Evolutionary conservation across 2,888 invertebrate species (phyloP), one percentile per base, ranked within the genome.

Genomic region (Trachelus iudaicus): DNA sequence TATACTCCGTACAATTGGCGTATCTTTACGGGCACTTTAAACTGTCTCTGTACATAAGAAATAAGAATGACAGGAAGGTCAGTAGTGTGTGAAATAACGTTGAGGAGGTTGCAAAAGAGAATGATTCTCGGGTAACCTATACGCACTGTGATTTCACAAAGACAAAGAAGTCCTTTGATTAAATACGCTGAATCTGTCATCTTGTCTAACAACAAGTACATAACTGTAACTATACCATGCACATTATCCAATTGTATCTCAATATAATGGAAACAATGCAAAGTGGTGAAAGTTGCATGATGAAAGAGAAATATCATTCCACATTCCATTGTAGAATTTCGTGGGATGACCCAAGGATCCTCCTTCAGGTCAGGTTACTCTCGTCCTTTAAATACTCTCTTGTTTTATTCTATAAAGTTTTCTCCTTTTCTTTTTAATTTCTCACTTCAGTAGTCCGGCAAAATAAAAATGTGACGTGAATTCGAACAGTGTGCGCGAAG

Each of bases 211-310:
- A 40, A 40, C 56, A 56, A 56, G 23, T 56, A 23, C 23, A 40
- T 23, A 9, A 40, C 40, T 15, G 9, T 56, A 56, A 56, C 56
- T 56, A 23, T 56, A 23, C 6, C 23, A 6, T 9, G 6, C 6
- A 56, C 23, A 56, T 56, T 56, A 56, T 56, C 56, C 56, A 56
- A 56, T 56, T 56, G 23, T 56, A 56, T 56, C 15, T 56, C 23
- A 56, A 30, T 69, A 56, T 56, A 74, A 76, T 30, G 68, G 75
- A 78, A 69, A 78, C 78, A 78, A 78, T 78, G 76, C 40, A 69
- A 74, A 77, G 71, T 71, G 78, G 78, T 73, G 78, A 78, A 78
- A 78, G 78, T 76, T 35, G 35, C 35, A 34, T 3, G 35, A 33
- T 35, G 74, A 74, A 74, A 74, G 35, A 74, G 74, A 74, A 71